These are phyloP conservation scores for Rhea americana DNA, from an alignment of 2,113 vertebrate genomes.

Conservation along the genomic window DNA sequence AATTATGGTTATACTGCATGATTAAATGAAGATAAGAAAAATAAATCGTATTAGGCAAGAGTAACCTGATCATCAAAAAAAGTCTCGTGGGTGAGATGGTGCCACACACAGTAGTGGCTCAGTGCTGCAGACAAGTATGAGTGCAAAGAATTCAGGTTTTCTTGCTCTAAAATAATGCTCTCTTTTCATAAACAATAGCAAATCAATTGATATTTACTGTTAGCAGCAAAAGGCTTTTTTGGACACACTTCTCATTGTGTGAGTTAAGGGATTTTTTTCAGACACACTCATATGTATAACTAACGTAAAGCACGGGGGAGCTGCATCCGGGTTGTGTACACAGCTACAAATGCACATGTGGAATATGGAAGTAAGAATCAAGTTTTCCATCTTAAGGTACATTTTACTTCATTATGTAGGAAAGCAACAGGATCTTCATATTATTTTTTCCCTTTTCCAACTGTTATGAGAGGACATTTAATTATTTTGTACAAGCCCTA, in stretches of 20 bases:
- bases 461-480: not conserved
- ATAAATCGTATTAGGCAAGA: not conserved
- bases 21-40: not conserved
- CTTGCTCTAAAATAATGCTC: not conserved
- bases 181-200: not conserved
- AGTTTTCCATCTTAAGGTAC: not conserved
- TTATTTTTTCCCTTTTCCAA: not conserved
- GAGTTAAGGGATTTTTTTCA: not conserved
- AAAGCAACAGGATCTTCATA: not conserved
- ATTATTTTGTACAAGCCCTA: not conserved
- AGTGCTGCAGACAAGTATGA: not conserved
- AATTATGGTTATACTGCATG: not conserved
- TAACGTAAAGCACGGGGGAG: not conserved
- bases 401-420: not conserved
- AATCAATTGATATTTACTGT: not conserved
- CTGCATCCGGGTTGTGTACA: not conserved
- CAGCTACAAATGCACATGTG: not conserved
- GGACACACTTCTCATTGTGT: not conserved
- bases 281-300: rapidly evolving
- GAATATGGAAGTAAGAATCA: not conserved
- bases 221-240: not conserved
- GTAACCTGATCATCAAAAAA: not conserved
- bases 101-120: not conserved
- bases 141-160: not conserved
- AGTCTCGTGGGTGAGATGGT: not conserved